Evolutionary conservation across 1,140 invertebrate species (phyloP), one percentile per base, ranked within the genome.

Genomic region (Holcopasites calliopsidis): DNA sequence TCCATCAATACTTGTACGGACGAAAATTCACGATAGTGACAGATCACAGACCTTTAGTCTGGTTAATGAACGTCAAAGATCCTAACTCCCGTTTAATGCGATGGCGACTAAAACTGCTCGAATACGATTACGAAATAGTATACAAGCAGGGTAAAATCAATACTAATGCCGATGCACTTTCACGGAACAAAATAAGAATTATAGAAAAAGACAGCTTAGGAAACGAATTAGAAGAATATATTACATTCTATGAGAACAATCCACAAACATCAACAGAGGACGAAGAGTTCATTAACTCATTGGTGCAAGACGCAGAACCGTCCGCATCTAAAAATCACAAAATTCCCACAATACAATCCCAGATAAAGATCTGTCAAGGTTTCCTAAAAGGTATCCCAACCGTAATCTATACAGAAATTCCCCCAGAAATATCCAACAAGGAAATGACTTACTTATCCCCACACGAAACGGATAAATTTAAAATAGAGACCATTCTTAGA

Each of bases 111-210:
- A 58, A 58, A 11, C 11, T 58, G 16, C 23, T 38, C 35, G 55
- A 58, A 11, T 58, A 58, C 33, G 55, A 58, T 1, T 58, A 58
- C n/a, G 55, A 58, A 38, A 58, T 58, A 38, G 7, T 58, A 1
- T 58, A 58, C 10, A 58, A 58, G 21, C 55, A n/a, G 10, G 55
- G 55, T 10, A 58, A 58, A 40, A 21, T 40, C 1, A 58, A 58
- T 11, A 58, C n/a, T 0, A 58, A 58, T n/a, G 55, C 55, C 7
- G 55, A 58, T 8, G 33, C 55, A 23, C 55, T 58, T 21, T 58
- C 55, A 3, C 18, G 55, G 10, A 2, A 33, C 38, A 58, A 2
- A 21, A 18, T 60, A 40, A 60, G 35, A 40, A 4, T 40, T 11
- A 23, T 23, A 3, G n/a, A 55, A 55, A 11, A 60, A 11, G 35